Percentiles rank a stretch among this genome's conserved stretches.
Conservation (phyloP, 2,113 vertebrate genomes). For the Calidris pygmaea region DNA sequence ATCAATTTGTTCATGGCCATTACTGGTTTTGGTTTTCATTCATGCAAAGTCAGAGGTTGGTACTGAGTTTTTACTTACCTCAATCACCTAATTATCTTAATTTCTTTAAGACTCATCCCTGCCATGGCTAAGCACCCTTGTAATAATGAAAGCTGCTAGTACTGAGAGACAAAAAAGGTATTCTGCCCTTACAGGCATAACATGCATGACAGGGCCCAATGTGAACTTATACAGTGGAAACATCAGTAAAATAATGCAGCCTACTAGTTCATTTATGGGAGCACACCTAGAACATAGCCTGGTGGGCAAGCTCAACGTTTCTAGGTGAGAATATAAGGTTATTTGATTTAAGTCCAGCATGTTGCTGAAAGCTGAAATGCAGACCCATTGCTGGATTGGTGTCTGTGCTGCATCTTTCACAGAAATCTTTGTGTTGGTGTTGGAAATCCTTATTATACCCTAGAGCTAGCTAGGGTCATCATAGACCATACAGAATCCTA, state of each 20-base stretch:
- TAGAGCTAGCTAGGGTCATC: neutral
- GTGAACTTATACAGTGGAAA: neutral
- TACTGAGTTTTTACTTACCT: neutral
- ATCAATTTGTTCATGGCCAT: neutral
- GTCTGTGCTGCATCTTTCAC: neutral
- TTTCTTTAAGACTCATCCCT: neutral
- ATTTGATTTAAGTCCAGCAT: neutral
- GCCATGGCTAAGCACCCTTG: neutral
- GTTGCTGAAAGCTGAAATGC: neutral
- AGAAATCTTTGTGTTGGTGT: neutral
- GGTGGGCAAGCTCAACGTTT: neutral
- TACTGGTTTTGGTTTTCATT: neutral
- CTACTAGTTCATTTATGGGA: neutral
- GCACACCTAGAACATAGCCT: neutral
- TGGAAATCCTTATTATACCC: neutral
- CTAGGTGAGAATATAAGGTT: neutral
- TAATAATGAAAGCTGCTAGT: neutral
- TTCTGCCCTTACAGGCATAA: neutral
- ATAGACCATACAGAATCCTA: neutral
- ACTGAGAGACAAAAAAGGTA: neutral
- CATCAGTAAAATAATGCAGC: neutral
- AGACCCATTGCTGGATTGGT: neutral
- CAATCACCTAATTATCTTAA: constrained; percentile 34
- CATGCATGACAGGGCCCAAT: neutral
- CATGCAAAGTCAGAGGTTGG: neutral